phyloP scores from a whole-genome alignment of 2,113 vertebrate genomes.

The Sinocyclocheilus grahami region DNA sequence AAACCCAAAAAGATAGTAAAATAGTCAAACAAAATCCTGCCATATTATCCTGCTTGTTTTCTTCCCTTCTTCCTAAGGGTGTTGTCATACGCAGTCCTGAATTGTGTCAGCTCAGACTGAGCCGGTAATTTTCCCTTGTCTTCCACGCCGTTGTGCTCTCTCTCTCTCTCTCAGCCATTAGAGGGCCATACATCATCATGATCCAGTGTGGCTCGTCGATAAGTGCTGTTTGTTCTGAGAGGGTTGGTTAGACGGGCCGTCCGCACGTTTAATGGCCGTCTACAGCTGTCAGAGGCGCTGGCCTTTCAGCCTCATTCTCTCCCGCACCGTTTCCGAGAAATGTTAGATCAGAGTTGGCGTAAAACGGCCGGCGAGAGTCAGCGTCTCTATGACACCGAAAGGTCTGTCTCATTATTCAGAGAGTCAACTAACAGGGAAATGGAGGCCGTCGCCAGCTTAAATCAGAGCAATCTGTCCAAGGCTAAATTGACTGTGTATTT shows the following conservation, averaged over 20 bases:
- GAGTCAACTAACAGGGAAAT: slow-evolving; percentile 36
- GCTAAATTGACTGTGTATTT: slow-evolving; percentile 5
- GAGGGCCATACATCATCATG: slow-evolving; percentile 1
- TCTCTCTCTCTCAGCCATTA: slow-evolving; percentile 9
- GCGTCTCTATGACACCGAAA: slow-evolving; percentile 1
- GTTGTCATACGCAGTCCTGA: neutral
- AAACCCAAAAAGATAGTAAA: neutral
- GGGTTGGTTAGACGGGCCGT: neutral
- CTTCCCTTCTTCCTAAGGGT: neutral
- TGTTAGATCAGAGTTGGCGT: neutral
- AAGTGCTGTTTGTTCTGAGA: slow-evolving; percentile 30
- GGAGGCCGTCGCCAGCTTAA: neutral
- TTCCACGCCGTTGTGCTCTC: slow-evolving; percentile 7
- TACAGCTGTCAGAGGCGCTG: slow-evolving; percentile 40
- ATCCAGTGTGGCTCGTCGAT: neutral
- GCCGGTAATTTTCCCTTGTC: slow-evolving; percentile 13
- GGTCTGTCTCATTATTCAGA: slow-evolving; percentile 41
- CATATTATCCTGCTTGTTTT: neutral
- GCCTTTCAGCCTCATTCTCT: neutral
- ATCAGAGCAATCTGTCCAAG: neutral
- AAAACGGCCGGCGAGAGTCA: neutral
- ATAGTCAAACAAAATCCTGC: neutral
- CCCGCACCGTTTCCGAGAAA: neutral
- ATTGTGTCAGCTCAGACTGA: neutral
- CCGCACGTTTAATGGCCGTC: slow-evolving; percentile 39